Base-by-base conservation (phyloP, 2,888 invertebrate species). In the Xestia ashworthii region DNA sequence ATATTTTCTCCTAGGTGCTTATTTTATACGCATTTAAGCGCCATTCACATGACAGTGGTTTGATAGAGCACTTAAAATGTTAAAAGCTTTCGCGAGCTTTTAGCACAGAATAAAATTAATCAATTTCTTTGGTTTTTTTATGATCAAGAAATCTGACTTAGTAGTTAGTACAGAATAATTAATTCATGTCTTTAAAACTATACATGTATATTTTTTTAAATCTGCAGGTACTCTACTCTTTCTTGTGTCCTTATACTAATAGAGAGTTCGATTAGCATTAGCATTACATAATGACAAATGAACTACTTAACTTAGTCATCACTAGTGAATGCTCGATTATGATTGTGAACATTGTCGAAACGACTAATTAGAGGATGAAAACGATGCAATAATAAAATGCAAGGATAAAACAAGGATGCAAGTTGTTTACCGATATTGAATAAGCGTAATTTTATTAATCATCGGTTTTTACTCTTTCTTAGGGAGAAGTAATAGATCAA, bases 51-150 rank as follows among this genome's bases (percentile, higher is more conserved):
- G 60, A 62, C 66, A 66, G 74, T 60, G 5, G 46, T 8, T 66
- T 50, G 50, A 46, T 78, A 38, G 3, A 72, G 58, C 81, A 80
- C 65, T 19, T 80, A 72, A 32, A 25, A 55, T 48, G 44, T 58
- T 78, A 50, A 66, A 60, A 73, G 38, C 81, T 79, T 78, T 78
- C 74, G 50, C 66, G 53, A 53, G 58, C 32, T 65, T 79, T 79
- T 46, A 32, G 60, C 44, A 44, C n/a, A 62, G 41, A 62, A 46
- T 77, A 44, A 41, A 41, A 41, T 41, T 41, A 22, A 22, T 41
- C 1, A 64, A 44, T 64, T n/a, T 64, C 64, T 41, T 41, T 22
- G 22, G 6, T 32, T 60, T 60, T 60, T 16, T 60, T 19, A 9
- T 60, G 6, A 14, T 5, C 58, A 16, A 69, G 25, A 41, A 70